Conservation (phyloP, 2,113 vertebrate species). For the Plotosus lineatus region DNA sequence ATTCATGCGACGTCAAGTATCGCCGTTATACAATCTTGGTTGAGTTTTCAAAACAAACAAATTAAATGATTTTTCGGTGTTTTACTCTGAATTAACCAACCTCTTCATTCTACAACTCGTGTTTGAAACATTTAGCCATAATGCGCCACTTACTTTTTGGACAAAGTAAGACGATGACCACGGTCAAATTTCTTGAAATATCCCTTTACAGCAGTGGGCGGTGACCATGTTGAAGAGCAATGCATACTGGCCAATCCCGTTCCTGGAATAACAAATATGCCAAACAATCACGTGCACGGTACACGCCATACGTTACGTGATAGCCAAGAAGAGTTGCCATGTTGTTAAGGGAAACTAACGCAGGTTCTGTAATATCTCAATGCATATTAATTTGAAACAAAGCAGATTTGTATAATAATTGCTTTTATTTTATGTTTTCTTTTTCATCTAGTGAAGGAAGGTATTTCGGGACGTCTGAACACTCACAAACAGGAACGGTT, state of each 20-base stretch:
- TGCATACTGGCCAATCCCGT: slow-evolving; percentile 4
- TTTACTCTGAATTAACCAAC: background rate
- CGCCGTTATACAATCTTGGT: background rate
- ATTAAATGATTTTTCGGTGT: background rate
- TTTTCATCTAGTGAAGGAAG: no score
- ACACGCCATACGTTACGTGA: background rate
- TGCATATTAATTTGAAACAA: background rate
- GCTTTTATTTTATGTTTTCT: no score
- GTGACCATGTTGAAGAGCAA: background rate
- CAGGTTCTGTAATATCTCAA: background rate
- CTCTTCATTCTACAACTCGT: background rate
- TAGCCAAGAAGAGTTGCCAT: background rate
- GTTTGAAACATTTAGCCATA: background rate
- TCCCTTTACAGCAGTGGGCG: background rate
- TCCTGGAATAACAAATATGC: background rate
- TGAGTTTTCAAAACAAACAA: background rate
- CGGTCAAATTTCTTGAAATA: slow-evolving; percentile 1
- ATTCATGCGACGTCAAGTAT: background rate
- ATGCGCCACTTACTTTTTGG: slow-evolving; percentile 14
- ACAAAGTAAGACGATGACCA: background rate
- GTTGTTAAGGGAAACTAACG: slow-evolving; percentile 7
- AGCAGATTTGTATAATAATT: background rate
- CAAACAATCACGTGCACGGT: background rate
- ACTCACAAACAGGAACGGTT: no score
- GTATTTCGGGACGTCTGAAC: no score